Base-by-base conservation (phyloP, 1,140 invertebrate genomes). In the Gryon sp. region DNA sequence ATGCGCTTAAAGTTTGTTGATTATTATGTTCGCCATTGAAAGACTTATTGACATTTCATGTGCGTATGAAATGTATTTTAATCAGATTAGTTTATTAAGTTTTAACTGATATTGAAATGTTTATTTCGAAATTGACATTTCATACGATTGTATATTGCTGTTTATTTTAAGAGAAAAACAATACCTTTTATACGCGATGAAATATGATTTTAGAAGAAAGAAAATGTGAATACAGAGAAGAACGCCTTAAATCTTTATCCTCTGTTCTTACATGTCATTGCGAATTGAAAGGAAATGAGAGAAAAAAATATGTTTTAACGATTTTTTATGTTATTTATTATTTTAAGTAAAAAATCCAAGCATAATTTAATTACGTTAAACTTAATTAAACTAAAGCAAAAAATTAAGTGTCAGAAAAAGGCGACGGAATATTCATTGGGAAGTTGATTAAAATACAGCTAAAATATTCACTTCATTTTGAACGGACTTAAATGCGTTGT, bases 11-110 rank as follows among this genome's bases (percentile, higher is more conserved):
- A 40, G 30, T 53, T 53, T 20, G 26, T 6, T 9, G 4, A 34
- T n/a, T 7, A n/a, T 19, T 48, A 20, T 40, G 22, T 9, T 16
- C n/a, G 52, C 36, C n/a, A 26, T 46, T 26, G 9, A 50, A 40
- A 52, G 26, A 63, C 52, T 55, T 46, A 55, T 52, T 38, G 50
- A 53, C 40, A 45, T 53, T 43, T 53, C 46, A 41, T 16, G 36
- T n/a, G 28, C 28, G 60, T 18, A n/a, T n/a, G 26, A 52, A 32
- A 15, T 46, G 50, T 46, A 45, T 68, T 68, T 68, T 68, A 68
- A 55, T 68, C 24, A 30, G 41, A 68, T 68, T 65, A 38, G 26
- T 14, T 1, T 26, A 18, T 9, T 32, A 55, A 53, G 48, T 34
- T 53, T 53, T 36, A 45, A 45, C 26, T 26, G 38, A 50, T 52